Evolutionary conservation across 2,888 invertebrate genomes (phyloP), one percentile per base, ranked within the genome.

Genomic region (Punctoribates punctum): DNA sequence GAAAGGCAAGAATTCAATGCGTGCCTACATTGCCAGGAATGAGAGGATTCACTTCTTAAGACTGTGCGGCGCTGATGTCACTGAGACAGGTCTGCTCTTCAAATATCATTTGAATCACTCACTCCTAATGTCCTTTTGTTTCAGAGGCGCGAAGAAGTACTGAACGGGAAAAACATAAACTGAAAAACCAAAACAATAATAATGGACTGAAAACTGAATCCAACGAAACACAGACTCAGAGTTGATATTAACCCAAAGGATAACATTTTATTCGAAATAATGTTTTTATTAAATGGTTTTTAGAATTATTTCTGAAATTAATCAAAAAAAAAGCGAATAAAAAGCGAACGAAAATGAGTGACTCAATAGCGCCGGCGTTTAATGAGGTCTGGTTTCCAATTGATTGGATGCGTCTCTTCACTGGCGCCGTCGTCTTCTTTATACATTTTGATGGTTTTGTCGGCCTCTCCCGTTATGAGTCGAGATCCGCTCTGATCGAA

Each of bases 381-480:
- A 75, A 97, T 86, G 83, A 98, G 93, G 83, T 99, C 97, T 0
- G 98, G 98, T 77, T 94, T 89, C 99, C 98, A 99, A 84, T 95
- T 93, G 81, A 99, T 88, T 0, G 99, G 99, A 86, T 99, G 96
- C 0, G 91, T 89, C 82, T 99, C 80, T 74, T 80, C 80, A 8
- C 77, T 73, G 0, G 99, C 99, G 27, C 90, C 88, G 15, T 96
- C 95, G 84, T 99, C 98, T 85, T 97, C 97, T 83, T 92, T 94
- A 86, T 98, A 99, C 79, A 99, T 92, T 87, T 99, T 99, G 81
- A 99, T 94, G 0, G 98, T 98, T 85, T 99, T 99, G 85, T 99
- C 99, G 0, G 98, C 97, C 84, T 99, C 99, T 0, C 94, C 93
- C 0, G 98, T 96, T 80, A 99, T 92, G 78, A 99, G 88, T 25